Evolutionary conservation across 1,140 invertebrate genomes (phyloP), one percentile per base, ranked within the genome.

Genomic region (Zaprionus africanus): DNA sequence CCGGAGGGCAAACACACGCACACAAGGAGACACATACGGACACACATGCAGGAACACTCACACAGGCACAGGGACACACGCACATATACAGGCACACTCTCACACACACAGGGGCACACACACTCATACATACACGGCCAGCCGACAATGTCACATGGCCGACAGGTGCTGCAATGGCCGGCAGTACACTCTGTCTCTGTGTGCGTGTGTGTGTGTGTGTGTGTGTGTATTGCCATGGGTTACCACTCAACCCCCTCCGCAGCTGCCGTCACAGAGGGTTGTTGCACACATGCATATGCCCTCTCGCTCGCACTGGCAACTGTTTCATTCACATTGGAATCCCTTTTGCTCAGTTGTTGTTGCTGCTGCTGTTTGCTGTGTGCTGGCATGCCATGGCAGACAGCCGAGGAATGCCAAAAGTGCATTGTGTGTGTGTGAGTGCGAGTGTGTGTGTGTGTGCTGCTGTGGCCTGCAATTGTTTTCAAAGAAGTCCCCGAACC

Each of bases 151-250:
- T 61, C 53, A 77, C 87, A 92, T 91, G 86, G 90, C 90, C 90
- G 90, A 91, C 90, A 92, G 86, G 90, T 92, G 90, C 83, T 79
- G 81, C 90, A 86, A 90, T 90, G 86, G 82, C 86, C 82, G 82
- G 65, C 79, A 58, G 79, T 79, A 64, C 81, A 70, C 28, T 49
- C 43, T 60, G 31, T 62, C 12, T 63, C 53, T 43, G 17, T 54
- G 54, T 51, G 17, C 63, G 59, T 43, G 17, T 54, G 54, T 51
- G 17, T 69, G 66, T 70, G 53, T 54, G 17, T 41, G 24, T 26
- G 65, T 57, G 36, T 63, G 43, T 72, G 22, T 71, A 38, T 31
- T 56, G 53, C 54, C 58, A 28, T 73, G 70, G 69, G 70, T 68
- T 58, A 68, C 57, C 73, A 63, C 62, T 78, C 71, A 69, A 46